Evolutionary conservation across 1,140 invertebrate species (phyloP).

Genomic region (Triops cancriformis): DNA sequence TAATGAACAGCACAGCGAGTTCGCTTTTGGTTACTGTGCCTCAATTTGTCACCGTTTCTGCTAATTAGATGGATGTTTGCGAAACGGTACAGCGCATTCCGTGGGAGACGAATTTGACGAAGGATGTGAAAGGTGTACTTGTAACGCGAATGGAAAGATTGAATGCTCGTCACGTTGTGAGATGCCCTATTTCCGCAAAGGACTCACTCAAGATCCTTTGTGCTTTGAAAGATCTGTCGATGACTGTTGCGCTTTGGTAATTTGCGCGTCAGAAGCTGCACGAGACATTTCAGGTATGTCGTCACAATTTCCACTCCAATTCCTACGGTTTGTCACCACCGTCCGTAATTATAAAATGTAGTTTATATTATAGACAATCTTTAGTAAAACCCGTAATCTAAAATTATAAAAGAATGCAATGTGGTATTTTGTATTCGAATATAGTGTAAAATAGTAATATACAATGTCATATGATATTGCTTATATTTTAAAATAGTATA

Average conservation of each 20-base stretch:
- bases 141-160: conserved; percentile 32
- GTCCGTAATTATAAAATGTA: too few relatives aligned
- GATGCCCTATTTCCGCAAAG: conserved; percentile 34
- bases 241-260: conserved; percentile 28
- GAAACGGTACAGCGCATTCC: conserved; percentile 34
- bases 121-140: conserved; percentile 38
- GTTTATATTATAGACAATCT: too few relatives aligned
- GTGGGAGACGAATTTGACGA: conserved; percentile 34
- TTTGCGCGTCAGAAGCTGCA: neutral
- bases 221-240: conserved; percentile 29
- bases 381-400: neutral
- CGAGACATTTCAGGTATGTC: conserved; percentile 17
- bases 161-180: conserved; percentile 35
- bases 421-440: too few relatives aligned
- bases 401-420: neutral
- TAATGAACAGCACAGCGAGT: neutral
- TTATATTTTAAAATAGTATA: too few relatives aligned
- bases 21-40: neutral
- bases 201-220: conserved; percentile 34
- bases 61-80: conserved; percentile 33
- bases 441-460: too few relatives aligned
- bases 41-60: neutral
- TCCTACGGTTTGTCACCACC: too few relatives aligned
- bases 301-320: neutral
- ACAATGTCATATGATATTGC: too few relatives aligned